These are phyloP conservation scores for Aplysia californica DNA, from an alignment of 1,140 invertebrate species.

Conservation along the genomic window DNA sequence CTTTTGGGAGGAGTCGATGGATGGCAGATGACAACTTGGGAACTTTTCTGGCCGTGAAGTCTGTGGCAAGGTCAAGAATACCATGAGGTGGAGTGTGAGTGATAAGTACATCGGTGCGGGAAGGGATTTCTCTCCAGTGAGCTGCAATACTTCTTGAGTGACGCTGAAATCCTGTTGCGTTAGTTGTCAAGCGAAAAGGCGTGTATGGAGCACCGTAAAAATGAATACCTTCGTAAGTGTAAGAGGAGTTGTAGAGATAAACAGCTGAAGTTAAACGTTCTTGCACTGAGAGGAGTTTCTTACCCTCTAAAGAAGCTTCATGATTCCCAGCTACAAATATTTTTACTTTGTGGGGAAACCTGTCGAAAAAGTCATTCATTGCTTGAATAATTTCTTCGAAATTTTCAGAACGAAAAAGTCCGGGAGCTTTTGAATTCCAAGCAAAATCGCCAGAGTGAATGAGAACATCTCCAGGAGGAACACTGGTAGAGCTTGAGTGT, in stretches of 20 bases:
- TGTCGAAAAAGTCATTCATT: slow-evolving; percentile 45
- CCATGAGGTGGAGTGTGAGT: slow-evolving; percentile 53
- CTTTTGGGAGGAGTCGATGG: not conserved
- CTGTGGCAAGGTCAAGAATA: slow-evolving; percentile 37
- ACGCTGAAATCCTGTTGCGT: slow-evolving; percentile 39
- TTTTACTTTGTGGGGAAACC: slow-evolving; percentile 49
- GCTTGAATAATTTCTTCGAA: slow-evolving; percentile 32
- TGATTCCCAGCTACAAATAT: slow-evolving; percentile 58
- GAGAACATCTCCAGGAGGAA: slow-evolving; percentile 51
- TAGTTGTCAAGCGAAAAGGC: slow-evolving; percentile 34
- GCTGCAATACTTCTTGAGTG: slow-evolving; percentile 33
- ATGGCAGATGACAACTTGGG: slow-evolving; percentile 10
- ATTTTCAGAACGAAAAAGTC: slow-evolving; percentile 23
- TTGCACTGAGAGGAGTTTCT: slow-evolving; percentile 33
- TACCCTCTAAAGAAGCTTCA: slow-evolving; percentile 38
- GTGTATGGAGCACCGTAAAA: slow-evolving; percentile 54
- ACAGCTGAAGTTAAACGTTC: slow-evolving; percentile 33
- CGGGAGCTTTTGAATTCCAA: slow-evolving; percentile 9
- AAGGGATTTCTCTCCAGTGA: slow-evolving; percentile 45
- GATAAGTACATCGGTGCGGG: slow-evolving; percentile 48
- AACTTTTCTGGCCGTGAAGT: slow-evolving; percentile 18
- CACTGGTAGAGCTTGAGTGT: slow-evolving; percentile 11
- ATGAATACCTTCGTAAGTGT: slow-evolving; percentile 41
- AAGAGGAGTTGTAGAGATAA: slow-evolving; percentile 47
- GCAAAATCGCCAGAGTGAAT: slow-evolving; percentile 55